A percentile compares a stretch with the other conserved stretches of the same genome.
phyloP scores from a whole-genome alignment of 1,140 invertebrate genomes.

The Asbolus verrucosus region DNA sequence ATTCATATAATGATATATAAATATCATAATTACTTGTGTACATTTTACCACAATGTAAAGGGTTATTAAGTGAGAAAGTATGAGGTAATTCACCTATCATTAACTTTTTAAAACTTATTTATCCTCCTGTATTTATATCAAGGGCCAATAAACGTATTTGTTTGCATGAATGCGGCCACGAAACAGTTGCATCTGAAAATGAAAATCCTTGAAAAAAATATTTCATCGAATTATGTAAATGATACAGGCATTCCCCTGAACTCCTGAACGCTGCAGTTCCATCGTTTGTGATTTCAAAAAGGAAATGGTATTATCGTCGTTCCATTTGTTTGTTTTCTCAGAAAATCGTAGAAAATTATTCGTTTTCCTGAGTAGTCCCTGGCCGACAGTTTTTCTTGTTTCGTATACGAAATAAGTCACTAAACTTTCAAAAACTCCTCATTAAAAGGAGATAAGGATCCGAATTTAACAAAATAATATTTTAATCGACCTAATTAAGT shows the following conservation, averaged over 20 bases:
- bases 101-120: no score
- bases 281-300: slow-evolving; percentile 35
- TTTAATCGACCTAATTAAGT: background rate
- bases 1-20: no score
- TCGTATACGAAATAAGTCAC: slow-evolving; percentile 5
- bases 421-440: slow-evolving; percentile 10
- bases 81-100: no score
- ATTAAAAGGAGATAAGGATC: background rate
- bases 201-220: slow-evolving; percentile 10
- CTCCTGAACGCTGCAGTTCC: slow-evolving; percentile 29
- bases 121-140: no score
- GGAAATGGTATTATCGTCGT: slow-evolving; percentile 37
- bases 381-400: slow-evolving; percentile 27
- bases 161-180: background rate
- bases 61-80: no score
- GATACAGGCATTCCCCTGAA: slow-evolving; percentile 26
- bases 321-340: slow-evolving; percentile 38
- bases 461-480: background rate
- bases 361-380: slow-evolving; percentile 26
- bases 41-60: no score
- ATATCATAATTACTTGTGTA: no score
- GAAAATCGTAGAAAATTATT: slow-evolving; percentile 25
- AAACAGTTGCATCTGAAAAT: background rate
- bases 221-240: slow-evolving; percentile 38
- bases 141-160: background rate